Percentiles rank a stretch among this genome's conserved stretches.
These are phyloP conservation scores for Pilophorus perplexus DNA, from an alignment of 2,888 invertebrate species.

Conservation along the genomic window DNA sequence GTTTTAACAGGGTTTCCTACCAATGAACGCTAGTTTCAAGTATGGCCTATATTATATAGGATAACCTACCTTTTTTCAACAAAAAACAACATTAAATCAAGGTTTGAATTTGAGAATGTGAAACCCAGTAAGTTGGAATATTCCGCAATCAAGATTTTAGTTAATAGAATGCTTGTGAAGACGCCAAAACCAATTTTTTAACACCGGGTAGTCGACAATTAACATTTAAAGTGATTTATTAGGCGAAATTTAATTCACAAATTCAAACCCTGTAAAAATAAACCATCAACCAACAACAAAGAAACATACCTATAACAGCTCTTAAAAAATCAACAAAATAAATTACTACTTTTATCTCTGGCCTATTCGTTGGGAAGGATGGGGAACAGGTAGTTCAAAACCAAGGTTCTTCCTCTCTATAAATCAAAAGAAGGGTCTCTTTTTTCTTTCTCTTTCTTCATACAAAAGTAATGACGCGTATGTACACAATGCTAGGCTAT, in stretches of 20 bases:
- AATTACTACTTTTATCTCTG: constrained; percentile 39
- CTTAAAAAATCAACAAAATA: constrained; percentile 43
- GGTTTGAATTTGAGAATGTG: neutral
- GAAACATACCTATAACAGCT: constrained; percentile 25
- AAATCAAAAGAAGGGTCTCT: constrained; percentile 2
- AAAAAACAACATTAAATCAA: constrained; percentile 18
- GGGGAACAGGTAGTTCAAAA: constrained; percentile 19
- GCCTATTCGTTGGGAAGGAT: constrained; percentile 42
- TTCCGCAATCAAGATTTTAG: neutral
- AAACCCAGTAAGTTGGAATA: neutral
- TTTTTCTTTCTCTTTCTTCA: constrained; percentile 17
- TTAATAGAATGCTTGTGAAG: too few species aligned
- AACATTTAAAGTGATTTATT: too few species aligned
- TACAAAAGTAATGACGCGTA: constrained; percentile 43
- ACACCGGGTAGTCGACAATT: too few species aligned
- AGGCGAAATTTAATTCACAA: too few species aligned
- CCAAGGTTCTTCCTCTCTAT: neutral
- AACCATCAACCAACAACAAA: constrained; percentile 30
- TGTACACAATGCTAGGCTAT: constrained; percentile 42
- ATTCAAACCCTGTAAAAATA: too few species aligned
- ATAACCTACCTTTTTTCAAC: constrained; percentile 35
- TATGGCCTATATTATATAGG: constrained; percentile 46
- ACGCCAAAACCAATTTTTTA: too few species aligned
- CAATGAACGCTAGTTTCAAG: constrained; percentile 29
- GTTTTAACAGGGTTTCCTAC: neutral